Evolutionary conservation across 1,140 invertebrate genomes (phyloP).

Genomic region (Battus philenor): DNA sequence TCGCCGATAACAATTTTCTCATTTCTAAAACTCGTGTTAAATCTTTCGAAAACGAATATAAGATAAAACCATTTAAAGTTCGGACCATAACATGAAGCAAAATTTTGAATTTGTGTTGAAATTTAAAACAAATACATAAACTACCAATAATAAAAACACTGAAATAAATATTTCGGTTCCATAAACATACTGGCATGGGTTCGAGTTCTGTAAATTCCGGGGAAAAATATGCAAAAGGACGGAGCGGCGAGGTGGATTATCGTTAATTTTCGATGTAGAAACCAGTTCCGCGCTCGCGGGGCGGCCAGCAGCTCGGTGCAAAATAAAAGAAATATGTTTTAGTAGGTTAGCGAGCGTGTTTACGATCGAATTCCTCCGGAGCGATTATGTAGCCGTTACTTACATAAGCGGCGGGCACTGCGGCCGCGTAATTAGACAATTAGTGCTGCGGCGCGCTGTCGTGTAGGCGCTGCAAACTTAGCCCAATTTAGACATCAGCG

Average conservation of each 20-base stretch:
- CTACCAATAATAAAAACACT: not conserved
- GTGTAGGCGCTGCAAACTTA: not conserved
- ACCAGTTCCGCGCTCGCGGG: constrained; percentile 55
- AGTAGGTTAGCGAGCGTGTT: constrained; percentile 72
- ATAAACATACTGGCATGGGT: not conserved
- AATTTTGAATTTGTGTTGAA: no score
- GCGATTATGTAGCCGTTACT: constrained; percentile 64
- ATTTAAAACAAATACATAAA: not conserved
- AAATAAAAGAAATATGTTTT: constrained; percentile 75
- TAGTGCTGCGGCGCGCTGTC: constrained; percentile 30
- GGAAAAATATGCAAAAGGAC: constrained; percentile 42
- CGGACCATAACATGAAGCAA: no score
- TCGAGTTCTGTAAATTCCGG: constrained; percentile 1
- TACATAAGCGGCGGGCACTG: constrained; percentile 51
- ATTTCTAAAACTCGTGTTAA: no score
- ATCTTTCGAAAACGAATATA: not conserved
- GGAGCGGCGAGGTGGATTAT: constrained; percentile 46
- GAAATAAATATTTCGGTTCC: constrained; percentile 1
- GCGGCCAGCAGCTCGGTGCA: constrained; percentile 36
- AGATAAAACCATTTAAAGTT: not conserved
- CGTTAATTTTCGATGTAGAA: constrained; percentile 64
- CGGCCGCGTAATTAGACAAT: constrained; percentile 56
- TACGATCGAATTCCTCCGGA: constrained; percentile 60
- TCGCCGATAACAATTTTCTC: constrained; percentile 9
- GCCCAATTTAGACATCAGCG: constrained; percentile 1